Percentiles rank a stretch among this genome's conserved stretches.
These are phyloP conservation scores for Eudorcas thomsonii DNA, from an alignment of 2,113 vertebrate species.

Conservation along the genomic window DNA sequence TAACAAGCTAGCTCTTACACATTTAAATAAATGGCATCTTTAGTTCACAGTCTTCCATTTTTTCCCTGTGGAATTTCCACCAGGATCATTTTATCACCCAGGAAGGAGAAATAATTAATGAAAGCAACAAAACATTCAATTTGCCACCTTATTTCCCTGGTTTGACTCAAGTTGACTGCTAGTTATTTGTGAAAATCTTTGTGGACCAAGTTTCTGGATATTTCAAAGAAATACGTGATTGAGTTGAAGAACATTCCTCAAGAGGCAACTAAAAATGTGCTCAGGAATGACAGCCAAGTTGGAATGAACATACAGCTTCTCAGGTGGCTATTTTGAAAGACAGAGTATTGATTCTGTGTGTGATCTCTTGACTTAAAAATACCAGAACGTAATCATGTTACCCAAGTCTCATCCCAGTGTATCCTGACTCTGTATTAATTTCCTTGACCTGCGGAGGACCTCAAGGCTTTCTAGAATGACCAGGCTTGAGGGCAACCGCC, in stretches of 20 bases:
- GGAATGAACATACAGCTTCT: not conserved
- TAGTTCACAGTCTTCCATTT: not conserved
- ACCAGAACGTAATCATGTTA: not conserved
- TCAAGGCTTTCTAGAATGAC: not conserved
- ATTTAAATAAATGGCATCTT: not conserved
- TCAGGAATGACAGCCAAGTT: not conserved
- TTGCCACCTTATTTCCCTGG: not conserved
- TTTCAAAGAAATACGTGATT: slow-evolving; percentile 2
- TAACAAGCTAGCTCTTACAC: not conserved
- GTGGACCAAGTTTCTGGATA: not conserved
- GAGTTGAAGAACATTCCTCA: not conserved
- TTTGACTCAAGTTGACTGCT: not conserved
- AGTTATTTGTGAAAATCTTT: not conserved
- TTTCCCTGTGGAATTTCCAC: not conserved
- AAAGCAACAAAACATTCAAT: not conserved
- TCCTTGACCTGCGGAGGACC: slow-evolving; percentile 34
- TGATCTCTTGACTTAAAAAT: slow-evolving; percentile 2
- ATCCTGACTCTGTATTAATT: not conserved
- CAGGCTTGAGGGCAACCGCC: not conserved
- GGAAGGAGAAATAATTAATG: not conserved
- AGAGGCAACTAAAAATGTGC: not conserved
- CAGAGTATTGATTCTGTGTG: not conserved
- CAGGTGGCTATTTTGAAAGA: not conserved
- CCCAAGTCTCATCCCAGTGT: not conserved
- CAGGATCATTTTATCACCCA: not conserved